phyloP scores from a whole-genome alignment of 2,797 vertebrate genomes.

The Monodelphis domestica region DNA sequence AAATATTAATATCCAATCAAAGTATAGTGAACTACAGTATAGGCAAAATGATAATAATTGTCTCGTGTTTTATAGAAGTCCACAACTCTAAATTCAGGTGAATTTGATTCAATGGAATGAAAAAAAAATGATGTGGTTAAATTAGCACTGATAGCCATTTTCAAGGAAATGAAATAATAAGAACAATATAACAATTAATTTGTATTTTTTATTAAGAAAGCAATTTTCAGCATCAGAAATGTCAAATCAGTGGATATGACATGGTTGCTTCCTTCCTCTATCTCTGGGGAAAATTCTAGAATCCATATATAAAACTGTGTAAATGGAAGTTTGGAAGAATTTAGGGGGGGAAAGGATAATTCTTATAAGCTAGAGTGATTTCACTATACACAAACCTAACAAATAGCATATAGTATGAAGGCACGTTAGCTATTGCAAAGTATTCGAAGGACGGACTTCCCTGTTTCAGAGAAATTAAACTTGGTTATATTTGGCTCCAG shows the following conservation, averaged over 20 bases:
- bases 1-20: not conserved
- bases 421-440: not conserved
- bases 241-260: not conserved
- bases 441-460: not conserved
- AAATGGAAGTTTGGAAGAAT: not conserved
- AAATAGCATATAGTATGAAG: not conserved
- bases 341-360: not conserved
- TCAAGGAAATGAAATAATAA: not conserved
- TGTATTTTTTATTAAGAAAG: not conserved
- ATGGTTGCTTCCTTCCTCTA: not conserved
- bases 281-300: not conserved
- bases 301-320: not conserved
- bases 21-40: not conserved
- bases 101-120: not conserved
- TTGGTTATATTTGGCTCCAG: not conserved
- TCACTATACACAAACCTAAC: not conserved
- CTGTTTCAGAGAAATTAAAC: not conserved
- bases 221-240: not conserved
- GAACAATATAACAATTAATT: not conserved
- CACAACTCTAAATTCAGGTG: not conserved
- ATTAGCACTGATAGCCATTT: not conserved
- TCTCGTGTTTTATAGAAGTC: not conserved
- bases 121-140: not conserved
- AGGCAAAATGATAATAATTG: not conserved
- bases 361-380: not conserved